A percentile compares a stretch with the other conserved stretches of the same genome.
phyloP scores from a whole-genome alignment of 2,113 vertebrate genomes.

The Amphilophus citrinellus region DNA sequence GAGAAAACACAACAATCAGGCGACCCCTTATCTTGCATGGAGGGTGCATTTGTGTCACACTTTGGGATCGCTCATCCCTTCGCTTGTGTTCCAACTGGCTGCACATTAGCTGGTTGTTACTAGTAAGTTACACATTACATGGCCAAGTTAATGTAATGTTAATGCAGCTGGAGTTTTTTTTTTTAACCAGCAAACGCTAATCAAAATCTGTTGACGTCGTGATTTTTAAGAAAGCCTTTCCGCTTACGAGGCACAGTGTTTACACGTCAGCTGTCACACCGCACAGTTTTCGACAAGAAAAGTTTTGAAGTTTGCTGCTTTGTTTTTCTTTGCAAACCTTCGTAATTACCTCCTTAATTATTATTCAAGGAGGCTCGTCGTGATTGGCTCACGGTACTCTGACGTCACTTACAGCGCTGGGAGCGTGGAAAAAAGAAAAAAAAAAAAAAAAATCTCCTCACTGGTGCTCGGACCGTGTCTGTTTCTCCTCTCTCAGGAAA shows the following conservation, averaged over 20 bases:
- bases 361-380: not conserved
- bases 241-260: not conserved
- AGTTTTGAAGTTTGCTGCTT: not conserved
- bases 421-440: not conserved
- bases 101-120: constrained; percentile 41
- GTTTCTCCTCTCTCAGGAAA: not conserved
- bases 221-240: not conserved
- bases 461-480: no score
- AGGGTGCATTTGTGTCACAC: not conserved
- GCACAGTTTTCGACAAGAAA: not conserved
- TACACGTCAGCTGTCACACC: not conserved
- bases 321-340: not conserved
- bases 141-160: constrained; percentile 41
- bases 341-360: constrained; percentile 1
- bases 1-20: not conserved
- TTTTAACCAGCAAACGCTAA: not conserved
- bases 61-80: constrained; percentile 40
- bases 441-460: no score
- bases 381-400: constrained; percentile 43
- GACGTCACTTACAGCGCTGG: constrained; percentile 31
- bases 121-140: constrained; percentile 64
- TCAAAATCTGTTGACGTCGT: constrained; percentile 10
- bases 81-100: constrained; percentile 10
- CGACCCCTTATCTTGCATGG: not conserved
- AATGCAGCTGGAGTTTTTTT: constrained; percentile 2